These are phyloP conservation scores for Agrotis segetum DNA, from an alignment of 2,888 invertebrate genomes.

Conservation along the genomic window DNA sequence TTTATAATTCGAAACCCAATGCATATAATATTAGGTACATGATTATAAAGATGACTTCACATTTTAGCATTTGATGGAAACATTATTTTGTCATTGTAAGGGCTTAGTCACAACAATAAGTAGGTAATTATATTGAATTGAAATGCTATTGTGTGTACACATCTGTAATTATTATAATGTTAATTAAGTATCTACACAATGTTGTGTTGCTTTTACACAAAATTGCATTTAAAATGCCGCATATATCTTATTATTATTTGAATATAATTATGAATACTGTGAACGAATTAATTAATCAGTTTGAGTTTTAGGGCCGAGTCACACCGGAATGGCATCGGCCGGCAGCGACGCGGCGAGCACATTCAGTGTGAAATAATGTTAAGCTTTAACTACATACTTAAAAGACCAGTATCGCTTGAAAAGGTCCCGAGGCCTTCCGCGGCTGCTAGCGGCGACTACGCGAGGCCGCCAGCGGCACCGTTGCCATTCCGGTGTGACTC, in stretches of 20 bases:
- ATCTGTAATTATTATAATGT: slow-evolving; percentile 5
- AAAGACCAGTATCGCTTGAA: too few species aligned
- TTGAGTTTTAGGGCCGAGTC: too few species aligned
- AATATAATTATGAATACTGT: slow-evolving; percentile 30
- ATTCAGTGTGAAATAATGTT: too few species aligned
- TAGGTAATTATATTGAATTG: background rate
- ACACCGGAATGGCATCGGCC: too few species aligned
- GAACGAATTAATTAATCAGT: slow-evolving; percentile 20
- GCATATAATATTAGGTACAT: slow-evolving; percentile 36
- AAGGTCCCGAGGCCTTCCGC: too few species aligned
- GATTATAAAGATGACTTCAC: slow-evolving; percentile 3
- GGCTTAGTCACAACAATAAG: background rate
- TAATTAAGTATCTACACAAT: slow-evolving; percentile 20
- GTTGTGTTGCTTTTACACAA: slow-evolving; percentile 35
- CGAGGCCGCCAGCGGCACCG: too few species aligned
- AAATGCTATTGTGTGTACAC: slow-evolving; percentile 10
- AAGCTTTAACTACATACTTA: too few species aligned
- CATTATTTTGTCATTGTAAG: background rate
- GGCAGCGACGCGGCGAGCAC: too few species aligned
- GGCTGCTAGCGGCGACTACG: too few species aligned
- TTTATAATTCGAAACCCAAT: slow-evolving; percentile 53
- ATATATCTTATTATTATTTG: slow-evolving; percentile 29
- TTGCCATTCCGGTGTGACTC: too few species aligned
- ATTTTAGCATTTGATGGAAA: slow-evolving; percentile 20
- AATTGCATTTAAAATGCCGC: slow-evolving; percentile 54